Base-by-base conservation (phyloP, 37 sponge, comb jelly and placozoan species). In the Aplysina aerophoba region DNA sequence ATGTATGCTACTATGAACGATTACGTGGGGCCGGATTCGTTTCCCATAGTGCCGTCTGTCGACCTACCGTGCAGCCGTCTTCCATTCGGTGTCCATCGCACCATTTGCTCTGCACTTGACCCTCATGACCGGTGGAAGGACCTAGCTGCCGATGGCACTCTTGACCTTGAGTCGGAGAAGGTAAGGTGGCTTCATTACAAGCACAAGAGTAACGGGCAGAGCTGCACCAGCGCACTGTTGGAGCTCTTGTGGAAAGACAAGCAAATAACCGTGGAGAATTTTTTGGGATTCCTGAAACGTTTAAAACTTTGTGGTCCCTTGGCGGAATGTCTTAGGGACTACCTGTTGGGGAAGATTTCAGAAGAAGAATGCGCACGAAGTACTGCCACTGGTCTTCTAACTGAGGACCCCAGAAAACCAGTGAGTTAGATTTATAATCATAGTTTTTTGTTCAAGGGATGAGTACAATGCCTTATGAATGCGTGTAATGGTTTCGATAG, bases 31-130 rank as follows among this genome's bases (percentile, higher is more conserved):
- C 6, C 50, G 6, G 50, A 44, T 8, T 44, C 8, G 50, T 44
- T 44, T 8, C 3, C 3, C 8, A 44, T 44, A 44, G 34, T 34
- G 6, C 71, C 71, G 1, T 69, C 71, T 35, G 30, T 16, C 1
- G 6, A 30, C 34, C 6, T 75, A 41, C 78, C 78, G 1, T 75
- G 78, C 37, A 15, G 41, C 53, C 44, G 78, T 53, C 78, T 75
- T 17, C 78, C 78, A 17, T 75, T 75, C 54, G 54, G 78, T 38
- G 22, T 75, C 40, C 78, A 75, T 54, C 44, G 41, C 4, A 19
- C 0, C 19, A 24, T 75, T 19, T 75, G 78, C 78, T 41, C 14
- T 24, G 15, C n/a, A 3, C 78, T 75, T 24, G 78, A 37, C 37
- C 11, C 22, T 16, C 38, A 22, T 19, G 78, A 11, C 20, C 1